A percentile compares a stretch with the other conserved stretches of the same genome.
Conservation (phyloP, 2,888 invertebrate genomes). For the Esperia sulphurella region DNA sequence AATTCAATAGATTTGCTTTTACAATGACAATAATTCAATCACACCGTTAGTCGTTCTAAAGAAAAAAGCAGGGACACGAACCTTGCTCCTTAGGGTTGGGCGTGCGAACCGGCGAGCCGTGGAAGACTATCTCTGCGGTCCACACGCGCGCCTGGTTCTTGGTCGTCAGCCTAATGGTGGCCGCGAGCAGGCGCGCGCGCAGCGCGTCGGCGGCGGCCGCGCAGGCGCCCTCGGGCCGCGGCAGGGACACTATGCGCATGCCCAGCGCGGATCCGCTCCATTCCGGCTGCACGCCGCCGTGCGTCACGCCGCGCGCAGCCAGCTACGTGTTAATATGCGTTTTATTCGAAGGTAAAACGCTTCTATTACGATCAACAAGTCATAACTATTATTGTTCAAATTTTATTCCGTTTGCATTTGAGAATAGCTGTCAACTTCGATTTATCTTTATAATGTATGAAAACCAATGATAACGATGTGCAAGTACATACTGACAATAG, state of each 20-base stretch:
- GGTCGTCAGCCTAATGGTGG: constrained; percentile 87
- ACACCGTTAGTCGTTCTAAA: too few species aligned
- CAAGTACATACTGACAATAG: too few species aligned
- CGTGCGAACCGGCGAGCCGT: constrained; percentile 88
- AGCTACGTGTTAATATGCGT: constrained; percentile 61
- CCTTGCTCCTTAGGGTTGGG: constrained; percentile 71
- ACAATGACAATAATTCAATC: too few species aligned
- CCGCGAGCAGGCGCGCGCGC: constrained; percentile 88
- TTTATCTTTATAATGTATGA: too few species aligned
- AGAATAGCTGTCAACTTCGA: too few species aligned
- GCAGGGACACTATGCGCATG: constrained; percentile 87
- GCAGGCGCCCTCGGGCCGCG: constrained; percentile 78
- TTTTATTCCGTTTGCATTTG: too few species aligned
- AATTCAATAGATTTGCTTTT: too few species aligned
- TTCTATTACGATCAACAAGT: too few species aligned
- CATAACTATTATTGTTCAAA: too few species aligned
- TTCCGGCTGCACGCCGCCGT: constrained; percentile 95
- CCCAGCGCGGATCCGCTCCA: constrained; percentile 93
- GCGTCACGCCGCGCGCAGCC: constrained; percentile 89
- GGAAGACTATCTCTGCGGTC: constrained; percentile 95
- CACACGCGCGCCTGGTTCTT: constrained; percentile 89
- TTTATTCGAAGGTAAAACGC: too few species aligned
- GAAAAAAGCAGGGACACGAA: constrained; percentile 21
- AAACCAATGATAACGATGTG: too few species aligned
- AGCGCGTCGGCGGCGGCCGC: constrained; percentile 83